Evolutionary conservation across 1,140 invertebrate genomes (phyloP).

Genomic region (Hormaphis cornu): DNA sequence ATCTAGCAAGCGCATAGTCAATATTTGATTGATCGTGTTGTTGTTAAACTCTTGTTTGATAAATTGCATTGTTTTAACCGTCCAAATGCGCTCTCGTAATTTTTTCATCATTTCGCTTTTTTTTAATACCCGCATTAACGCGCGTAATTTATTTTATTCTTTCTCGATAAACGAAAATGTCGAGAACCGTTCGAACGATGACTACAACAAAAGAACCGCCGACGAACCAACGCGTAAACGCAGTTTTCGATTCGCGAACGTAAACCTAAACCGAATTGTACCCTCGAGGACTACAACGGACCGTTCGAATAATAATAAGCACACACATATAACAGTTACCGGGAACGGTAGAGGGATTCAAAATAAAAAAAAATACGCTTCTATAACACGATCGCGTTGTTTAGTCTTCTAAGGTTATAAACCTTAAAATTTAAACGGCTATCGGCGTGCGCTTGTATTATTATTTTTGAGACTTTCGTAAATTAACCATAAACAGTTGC

Average conservation of each 20-base stretch:
- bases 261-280: conserved; percentile 17
- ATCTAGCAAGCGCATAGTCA: too few relatives aligned
- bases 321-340: not conserved
- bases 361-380: not conserved
- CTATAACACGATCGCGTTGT: too few relatives aligned
- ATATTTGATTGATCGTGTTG: too few relatives aligned
- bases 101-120: too few relatives aligned
- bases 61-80: too few relatives aligned
- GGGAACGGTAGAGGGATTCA: not conserved
- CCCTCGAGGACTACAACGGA: conserved; percentile 17
- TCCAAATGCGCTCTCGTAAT: too few relatives aligned
- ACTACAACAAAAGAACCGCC: not conserved
- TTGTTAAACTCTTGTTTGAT: too few relatives aligned
- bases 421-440: not conserved
- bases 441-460: not conserved
- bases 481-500: not conserved
- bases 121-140: not conserved
- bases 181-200: not conserved
- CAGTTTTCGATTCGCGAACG: not conserved
- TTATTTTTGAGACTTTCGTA: not conserved
- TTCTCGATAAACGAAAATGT: conserved; percentile 8
- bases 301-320: conserved; percentile 17
- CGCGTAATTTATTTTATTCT: not conserved
- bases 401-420: not conserved
- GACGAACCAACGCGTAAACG: conserved; percentile 3